Evolutionary conservation across 2,797 vertebrate genomes (phyloP).

Genomic region (Cyprinella venusta): DNA sequence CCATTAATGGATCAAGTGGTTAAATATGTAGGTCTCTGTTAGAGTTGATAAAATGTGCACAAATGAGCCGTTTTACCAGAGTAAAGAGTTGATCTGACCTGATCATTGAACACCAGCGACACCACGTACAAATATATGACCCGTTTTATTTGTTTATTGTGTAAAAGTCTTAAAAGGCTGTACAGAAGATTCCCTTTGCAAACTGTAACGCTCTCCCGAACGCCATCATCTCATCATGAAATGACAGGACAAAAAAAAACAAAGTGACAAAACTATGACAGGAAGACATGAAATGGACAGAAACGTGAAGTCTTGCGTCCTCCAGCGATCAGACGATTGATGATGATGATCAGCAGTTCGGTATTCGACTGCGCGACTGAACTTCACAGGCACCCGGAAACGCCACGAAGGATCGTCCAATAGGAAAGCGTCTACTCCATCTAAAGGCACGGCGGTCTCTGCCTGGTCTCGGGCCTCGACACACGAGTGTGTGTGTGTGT

Average conservation of each 20-base stretch:
- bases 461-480: background rate
- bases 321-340: background rate
- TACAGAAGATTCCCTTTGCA: conserved; percentile 2
- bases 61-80: too few species aligned
- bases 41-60: background rate
- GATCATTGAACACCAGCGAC: background rate
- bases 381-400: background rate
- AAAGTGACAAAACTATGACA: background rate
- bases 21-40: too few species aligned
- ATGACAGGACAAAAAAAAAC: background rate
- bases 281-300: background rate
- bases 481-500: too few species aligned
- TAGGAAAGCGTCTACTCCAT: background rate
- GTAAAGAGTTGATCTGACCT: background rate
- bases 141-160: conserved; percentile 21
- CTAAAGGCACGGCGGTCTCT: background rate
- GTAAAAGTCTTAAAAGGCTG: conserved; percentile 6
- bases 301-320: background rate
- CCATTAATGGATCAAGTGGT: background rate
- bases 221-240: background rate
- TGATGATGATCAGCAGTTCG: background rate
- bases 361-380: background rate
- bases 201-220: background rate
- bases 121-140: background rate
- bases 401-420: background rate